A percentile compares a stretch with the other conserved stretches of the same genome.
Evolutionary conservation across 1,140 invertebrate species (phyloP).

Genomic region (Pachyrhynchus sulphureomaculatus): DNA sequence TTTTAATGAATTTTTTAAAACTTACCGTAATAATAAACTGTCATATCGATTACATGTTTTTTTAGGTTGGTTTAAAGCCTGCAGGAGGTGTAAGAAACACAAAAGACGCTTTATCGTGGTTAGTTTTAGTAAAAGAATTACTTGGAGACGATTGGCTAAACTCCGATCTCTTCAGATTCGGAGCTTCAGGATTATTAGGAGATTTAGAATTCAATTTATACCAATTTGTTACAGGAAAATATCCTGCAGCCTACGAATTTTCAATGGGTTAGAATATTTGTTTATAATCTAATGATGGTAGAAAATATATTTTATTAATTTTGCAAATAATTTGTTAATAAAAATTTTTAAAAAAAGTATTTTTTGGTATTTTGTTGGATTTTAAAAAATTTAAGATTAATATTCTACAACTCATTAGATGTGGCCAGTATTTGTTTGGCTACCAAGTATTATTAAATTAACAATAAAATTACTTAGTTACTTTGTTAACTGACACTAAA

Average conservation of each 20-base stretch:
- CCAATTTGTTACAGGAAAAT: slow-evolving; percentile 47
- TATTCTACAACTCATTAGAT: too few species aligned
- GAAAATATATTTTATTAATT: not conserved
- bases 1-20: too few species aligned
- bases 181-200: slow-evolving; percentile 85
- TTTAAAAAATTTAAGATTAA: too few species aligned
- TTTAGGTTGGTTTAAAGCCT: slow-evolving; percentile 92
- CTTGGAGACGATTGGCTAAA: slow-evolving; percentile 87
- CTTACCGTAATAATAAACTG: too few species aligned
- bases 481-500: too few species aligned
- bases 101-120: slow-evolving; percentile 84
- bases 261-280: slow-evolving; percentile 38
- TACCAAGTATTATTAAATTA: too few species aligned
- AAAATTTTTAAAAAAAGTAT: too few species aligned
- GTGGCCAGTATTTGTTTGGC: too few species aligned
- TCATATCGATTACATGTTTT: too few species aligned
- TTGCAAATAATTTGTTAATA: not conserved
- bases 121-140: slow-evolving; percentile 80
- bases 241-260: slow-evolving; percentile 41
- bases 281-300: not conserved
- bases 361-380: too few species aligned
- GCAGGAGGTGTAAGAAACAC: slow-evolving; percentile 93
- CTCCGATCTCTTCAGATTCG: slow-evolving; percentile 86
- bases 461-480: too few species aligned
- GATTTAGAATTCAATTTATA: slow-evolving; percentile 73